Percentiles rank a stretch among this genome's conserved stretches.
Conservation (phyloP, 92 coral and sea anemone species). For the Palythoa caribaeorum region DNA sequence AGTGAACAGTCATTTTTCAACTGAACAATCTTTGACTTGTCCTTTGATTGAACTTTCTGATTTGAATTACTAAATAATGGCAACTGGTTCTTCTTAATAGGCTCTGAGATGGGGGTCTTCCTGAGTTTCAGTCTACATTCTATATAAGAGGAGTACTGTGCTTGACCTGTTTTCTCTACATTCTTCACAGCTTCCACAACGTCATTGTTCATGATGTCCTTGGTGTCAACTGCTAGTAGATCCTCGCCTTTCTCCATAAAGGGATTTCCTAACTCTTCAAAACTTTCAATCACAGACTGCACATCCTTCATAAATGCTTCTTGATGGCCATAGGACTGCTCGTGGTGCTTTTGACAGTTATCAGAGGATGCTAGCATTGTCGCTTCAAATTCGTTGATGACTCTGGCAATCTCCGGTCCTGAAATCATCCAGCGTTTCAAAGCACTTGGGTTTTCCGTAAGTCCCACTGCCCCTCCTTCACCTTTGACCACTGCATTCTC, state of each 20-base stretch:
- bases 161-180: background rate
- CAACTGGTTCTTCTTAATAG: slow-evolving; percentile 47
- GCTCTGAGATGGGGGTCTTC: slow-evolving; percentile 28
- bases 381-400: slow-evolving; percentile 21
- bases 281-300: slow-evolving; percentile 3
- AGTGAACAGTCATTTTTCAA: slow-evolving; percentile 67
- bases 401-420: slow-evolving; percentile 31
- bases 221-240: slow-evolving; percentile 52
- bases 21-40: slow-evolving; percentile 32
- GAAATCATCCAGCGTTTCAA: slow-evolving; percentile 18
- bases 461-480: slow-evolving; percentile 51
- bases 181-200: slow-evolving; percentile 1
- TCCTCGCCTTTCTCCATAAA: slow-evolving; percentile 51
- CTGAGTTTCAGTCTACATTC: slow-evolving; percentile 36
- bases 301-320: slow-evolving; percentile 33
- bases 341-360: slow-evolving; percentile 1
- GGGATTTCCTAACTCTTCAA: slow-evolving; percentile 45
- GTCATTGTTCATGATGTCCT: slow-evolving; percentile 39
- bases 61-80: slow-evolving; percentile 17
- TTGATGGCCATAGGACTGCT: slow-evolving; percentile 25
- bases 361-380: background rate
- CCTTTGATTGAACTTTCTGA: slow-evolving; percentile 45
- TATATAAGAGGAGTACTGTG: slow-evolving; percentile 5
- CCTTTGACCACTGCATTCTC: slow-evolving; percentile 35
- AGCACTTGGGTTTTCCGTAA: slow-evolving; percentile 50